Conservation (phyloP, 2,113 vertebrate species). For the Xyrauchen texanus region DNA sequence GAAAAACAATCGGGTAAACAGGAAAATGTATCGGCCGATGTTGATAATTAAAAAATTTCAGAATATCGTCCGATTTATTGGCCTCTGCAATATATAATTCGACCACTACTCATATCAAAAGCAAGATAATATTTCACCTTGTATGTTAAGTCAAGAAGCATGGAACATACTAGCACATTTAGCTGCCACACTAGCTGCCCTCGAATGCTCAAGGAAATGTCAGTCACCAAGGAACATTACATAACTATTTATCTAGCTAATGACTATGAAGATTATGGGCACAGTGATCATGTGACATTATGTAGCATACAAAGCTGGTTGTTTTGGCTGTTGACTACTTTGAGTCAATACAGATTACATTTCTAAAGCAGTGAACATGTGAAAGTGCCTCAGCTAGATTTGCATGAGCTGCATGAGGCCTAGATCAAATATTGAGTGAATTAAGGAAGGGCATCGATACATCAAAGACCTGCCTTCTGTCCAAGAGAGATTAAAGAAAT, state of each 20-base stretch:
- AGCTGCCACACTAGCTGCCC: no score
- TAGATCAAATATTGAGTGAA: constrained; percentile 76
- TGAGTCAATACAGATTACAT: constrained; percentile 25
- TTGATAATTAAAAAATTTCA: no score
- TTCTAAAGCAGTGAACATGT: constrained; percentile 49
- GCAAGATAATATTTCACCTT: constrained; percentile 9
- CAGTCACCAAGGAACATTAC: constrained; percentile 42
- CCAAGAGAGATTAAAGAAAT: constrained; percentile 75
- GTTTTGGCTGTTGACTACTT: constrained; percentile 6
- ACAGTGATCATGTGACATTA: constrained; percentile 14
- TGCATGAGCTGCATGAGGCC: constrained; percentile 67
- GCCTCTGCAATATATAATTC: no score
- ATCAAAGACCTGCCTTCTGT: constrained; percentile 72
- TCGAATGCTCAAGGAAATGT: not conserved
- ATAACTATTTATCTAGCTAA: constrained; percentile 44
- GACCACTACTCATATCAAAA: no score
- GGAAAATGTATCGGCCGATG: no score
- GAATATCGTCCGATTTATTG: no score
- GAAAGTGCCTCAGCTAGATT: constrained; percentile 68
- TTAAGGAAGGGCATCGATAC: constrained; percentile 70
- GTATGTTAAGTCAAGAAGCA: not conserved
- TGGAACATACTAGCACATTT: not conserved
- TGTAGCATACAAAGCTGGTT: constrained; percentile 37
- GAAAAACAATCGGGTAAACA: no score
- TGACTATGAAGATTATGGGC: constrained; percentile 35